Evolutionary conservation across 1,140 invertebrate genomes (phyloP).

Genomic region (Maniola jurtina): DNA sequence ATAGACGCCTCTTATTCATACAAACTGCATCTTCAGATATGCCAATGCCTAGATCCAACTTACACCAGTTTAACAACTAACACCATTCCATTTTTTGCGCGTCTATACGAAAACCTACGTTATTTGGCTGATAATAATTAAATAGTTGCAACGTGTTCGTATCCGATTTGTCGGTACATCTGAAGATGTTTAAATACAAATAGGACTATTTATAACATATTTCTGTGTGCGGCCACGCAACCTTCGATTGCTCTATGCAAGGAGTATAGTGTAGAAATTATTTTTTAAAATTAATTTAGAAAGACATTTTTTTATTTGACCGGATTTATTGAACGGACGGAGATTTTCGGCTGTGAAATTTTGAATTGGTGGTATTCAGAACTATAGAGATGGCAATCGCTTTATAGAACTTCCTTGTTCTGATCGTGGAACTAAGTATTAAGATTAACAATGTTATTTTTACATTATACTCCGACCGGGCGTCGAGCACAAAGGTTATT

Average conservation of each 20-base stretch:
- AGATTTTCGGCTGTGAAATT: conserved; percentile 36
- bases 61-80: too few species aligned
- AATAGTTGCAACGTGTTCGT: neutral
- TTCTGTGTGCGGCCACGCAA: conserved; percentile 33
- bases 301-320: conserved; percentile 9
- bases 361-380: conserved; percentile 9
- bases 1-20: conserved; percentile 10
- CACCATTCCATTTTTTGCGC: neutral
- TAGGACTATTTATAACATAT: conserved; percentile 9
- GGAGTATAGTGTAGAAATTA: conserved; percentile 22
- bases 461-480: conserved; percentile 16
- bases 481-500: conserved; percentile 23
- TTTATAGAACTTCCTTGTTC: conserved; percentile 1
- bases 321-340: conserved; percentile 36
- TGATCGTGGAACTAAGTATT: neutral
- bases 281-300: conserved; percentile 11
- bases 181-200: neutral
- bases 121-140: neutral
- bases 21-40: neutral
- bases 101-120: neutral
- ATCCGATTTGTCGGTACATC: neutral
- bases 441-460: conserved; percentile 17
- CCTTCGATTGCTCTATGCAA: conserved; percentile 14
- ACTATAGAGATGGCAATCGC: neutral
- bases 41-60: neutral